phyloP scores from a whole-genome alignment of 1,140 invertebrate genomes.

The Pteromalus puparum region DNA sequence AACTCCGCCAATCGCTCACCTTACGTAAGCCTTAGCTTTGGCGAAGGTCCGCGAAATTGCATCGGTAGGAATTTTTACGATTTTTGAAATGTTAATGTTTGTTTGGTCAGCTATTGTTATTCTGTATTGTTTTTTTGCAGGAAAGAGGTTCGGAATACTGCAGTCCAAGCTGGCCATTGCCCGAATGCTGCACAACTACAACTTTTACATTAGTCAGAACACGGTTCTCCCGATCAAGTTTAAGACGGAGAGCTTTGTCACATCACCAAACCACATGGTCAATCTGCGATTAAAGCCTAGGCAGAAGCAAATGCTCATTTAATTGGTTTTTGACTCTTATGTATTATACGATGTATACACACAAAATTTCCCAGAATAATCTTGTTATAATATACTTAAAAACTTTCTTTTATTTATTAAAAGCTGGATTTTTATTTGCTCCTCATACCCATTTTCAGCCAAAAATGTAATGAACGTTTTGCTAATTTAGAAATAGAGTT shows the following conservation, averaged over 20 bases:
- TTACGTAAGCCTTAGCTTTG: conserved; percentile 76
- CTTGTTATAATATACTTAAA: too few relatives aligned
- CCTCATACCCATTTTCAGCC: background rate
- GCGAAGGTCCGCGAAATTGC: conserved; percentile 78
- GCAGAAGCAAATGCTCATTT: background rate
- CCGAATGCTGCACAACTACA: background rate
- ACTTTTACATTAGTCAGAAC: background rate
- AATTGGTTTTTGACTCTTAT: too few relatives aligned
- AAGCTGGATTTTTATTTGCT: background rate
- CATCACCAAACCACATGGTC: background rate
- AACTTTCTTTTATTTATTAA: too few relatives aligned
- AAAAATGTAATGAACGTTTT: background rate
- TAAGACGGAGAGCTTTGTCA: background rate
- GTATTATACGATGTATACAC: too few relatives aligned
- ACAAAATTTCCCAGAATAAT: too few relatives aligned
- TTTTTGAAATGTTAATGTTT: conserved; percentile 49
- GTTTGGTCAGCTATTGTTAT: background rate
- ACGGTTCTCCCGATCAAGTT: background rate
- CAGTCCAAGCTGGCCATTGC: conserved; percentile 19
- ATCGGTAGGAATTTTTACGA: too few relatives aligned
- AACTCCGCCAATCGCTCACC: conserved; percentile 66
- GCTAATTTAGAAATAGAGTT: too few relatives aligned
- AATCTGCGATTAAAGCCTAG: background rate
- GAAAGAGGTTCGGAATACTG: conserved; percentile 9
- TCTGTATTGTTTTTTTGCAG: background rate